Evolutionary conservation across 2,888 invertebrate genomes (phyloP).

Genomic region (Germaria angustata): DNA sequence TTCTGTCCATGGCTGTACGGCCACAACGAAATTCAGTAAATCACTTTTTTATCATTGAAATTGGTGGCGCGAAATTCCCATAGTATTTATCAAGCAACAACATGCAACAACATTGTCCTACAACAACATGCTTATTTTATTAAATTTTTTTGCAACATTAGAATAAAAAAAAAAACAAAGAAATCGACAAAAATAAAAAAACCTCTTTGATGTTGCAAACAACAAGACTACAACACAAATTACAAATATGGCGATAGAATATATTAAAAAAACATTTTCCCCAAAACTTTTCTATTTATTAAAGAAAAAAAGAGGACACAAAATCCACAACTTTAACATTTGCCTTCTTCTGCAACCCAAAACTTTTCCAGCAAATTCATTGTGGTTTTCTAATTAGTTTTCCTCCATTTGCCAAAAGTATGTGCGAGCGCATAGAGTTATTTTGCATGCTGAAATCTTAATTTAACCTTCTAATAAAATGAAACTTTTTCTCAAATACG

Average conservation of each 20-base stretch:
- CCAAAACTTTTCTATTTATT: neutral
- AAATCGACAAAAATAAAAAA: neutral
- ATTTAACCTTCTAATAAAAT: slow-evolving; percentile 30
- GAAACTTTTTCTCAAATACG: neutral
- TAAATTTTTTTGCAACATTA: neutral
- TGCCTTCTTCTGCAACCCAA: neutral
- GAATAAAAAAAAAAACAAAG: neutral
- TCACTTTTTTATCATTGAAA: no score
- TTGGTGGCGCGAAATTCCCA: no score
- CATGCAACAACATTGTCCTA: no score
- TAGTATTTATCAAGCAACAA: no score
- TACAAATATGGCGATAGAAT: neutral
- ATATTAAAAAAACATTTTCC: neutral
- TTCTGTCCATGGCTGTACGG: no score
- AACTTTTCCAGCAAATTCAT: neutral
- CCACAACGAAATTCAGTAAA: no score
- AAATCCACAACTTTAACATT: neutral
- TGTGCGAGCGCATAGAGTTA: neutral
- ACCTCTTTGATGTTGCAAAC: neutral
- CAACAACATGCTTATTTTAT: no score
- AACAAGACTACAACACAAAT: neutral
- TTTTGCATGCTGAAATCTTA: slow-evolving; percentile 17
- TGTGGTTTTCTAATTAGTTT: slow-evolving; percentile 21
- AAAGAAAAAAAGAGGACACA: neutral
- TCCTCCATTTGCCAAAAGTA: neutral